These are phyloP conservation scores for Diplolepis rosae DNA, from an alignment of 2,888 invertebrate species.

Conservation along the genomic window DNA sequence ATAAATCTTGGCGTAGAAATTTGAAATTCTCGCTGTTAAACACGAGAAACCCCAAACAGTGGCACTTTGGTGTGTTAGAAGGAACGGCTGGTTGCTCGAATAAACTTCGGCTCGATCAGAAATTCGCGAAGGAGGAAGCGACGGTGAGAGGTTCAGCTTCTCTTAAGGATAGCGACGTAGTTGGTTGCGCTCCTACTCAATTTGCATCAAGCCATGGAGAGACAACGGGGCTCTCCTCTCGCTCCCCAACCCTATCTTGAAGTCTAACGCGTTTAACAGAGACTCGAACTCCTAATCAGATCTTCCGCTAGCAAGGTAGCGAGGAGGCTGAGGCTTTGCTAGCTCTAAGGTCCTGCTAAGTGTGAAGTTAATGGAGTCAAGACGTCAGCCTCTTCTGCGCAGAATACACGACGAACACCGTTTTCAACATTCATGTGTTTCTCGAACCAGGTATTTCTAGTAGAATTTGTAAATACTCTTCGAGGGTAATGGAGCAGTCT, in stretches of 20 bases:
- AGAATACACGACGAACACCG: conserved; percentile 21
- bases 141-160: conserved; percentile 42
- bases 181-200: conserved; percentile 63
- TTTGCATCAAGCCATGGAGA: conserved; percentile 68
- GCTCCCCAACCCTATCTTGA: conserved; percentile 48
- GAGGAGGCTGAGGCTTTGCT: conserved; percentile 49
- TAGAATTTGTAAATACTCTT: conserved; percentile 11
- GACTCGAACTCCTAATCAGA: conserved; percentile 73
- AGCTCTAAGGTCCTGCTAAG: conserved; percentile 67
- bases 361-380: conserved; percentile 74
- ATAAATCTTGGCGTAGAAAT: background rate
- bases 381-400: conserved; percentile 56
- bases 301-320: conserved; percentile 62
- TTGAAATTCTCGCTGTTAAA: conserved; percentile 51
- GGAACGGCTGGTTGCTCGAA: conserved; percentile 52
- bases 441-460: conserved; percentile 1
- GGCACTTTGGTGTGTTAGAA: conserved; percentile 54
- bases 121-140: conserved; percentile 56
- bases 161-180: conserved; percentile 36
- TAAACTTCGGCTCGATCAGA: conserved; percentile 65
- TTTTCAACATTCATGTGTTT: conserved; percentile 29
- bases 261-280: conserved; percentile 73
- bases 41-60: conserved; percentile 64
- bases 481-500: background rate
- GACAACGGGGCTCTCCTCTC: conserved; percentile 39